Evolutionary conservation across 2,113 vertebrate species (phyloP).

Genomic region (Dolichotis patagonum): DNA sequence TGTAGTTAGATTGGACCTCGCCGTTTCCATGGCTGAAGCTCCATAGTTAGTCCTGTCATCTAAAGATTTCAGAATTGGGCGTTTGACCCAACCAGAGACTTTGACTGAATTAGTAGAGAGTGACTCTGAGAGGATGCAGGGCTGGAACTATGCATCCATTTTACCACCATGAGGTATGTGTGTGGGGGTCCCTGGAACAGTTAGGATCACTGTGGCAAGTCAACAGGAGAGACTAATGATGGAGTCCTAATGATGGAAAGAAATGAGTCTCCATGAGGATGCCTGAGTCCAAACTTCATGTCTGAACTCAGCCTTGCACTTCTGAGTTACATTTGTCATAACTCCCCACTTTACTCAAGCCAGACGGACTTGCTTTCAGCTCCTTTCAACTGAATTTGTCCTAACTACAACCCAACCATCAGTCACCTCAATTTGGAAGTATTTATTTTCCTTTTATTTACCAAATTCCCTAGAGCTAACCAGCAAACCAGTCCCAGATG

Average conservation of each 20-base stretch:
- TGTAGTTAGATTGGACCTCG: not conserved
- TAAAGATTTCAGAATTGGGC: not conserved
- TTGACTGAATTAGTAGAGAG: not conserved
- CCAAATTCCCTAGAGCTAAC: not conserved
- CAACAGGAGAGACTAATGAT: not conserved
- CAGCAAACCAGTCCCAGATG: conserved; percentile 54
- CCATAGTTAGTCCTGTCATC: not conserved
- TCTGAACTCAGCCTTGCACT: not conserved
- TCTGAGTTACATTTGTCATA: not conserved
- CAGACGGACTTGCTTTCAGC: not conserved
- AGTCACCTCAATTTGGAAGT: conserved; percentile 34
- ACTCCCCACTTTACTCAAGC: not conserved
- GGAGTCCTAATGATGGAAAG: not conserved
- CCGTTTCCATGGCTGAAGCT: not conserved
- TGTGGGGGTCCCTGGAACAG: not conserved
- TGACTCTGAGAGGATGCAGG: not conserved
- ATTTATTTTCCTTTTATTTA: conserved; percentile 49
- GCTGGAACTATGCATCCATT: not conserved
- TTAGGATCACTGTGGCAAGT: not conserved
- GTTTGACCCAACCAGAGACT: not conserved
- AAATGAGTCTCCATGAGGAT: not conserved
- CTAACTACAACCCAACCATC: not conserved
- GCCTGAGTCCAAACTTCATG: not conserved
- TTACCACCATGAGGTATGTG: not conserved
- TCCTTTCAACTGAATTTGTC: not conserved